phyloP scores from a whole-genome alignment of 2,113 vertebrate genomes.

The Ameiurus melas region DNA sequence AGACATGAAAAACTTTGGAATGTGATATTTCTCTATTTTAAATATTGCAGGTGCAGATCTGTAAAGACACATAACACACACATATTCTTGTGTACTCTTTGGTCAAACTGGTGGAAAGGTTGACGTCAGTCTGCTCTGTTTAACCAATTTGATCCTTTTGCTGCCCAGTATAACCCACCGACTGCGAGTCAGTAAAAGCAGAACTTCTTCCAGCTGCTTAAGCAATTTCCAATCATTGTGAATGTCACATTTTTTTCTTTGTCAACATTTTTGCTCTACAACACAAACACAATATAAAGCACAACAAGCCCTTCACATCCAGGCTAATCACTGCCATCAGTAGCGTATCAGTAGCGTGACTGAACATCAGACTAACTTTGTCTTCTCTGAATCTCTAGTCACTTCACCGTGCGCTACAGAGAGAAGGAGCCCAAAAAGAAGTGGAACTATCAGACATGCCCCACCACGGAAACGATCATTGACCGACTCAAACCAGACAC shows the following conservation, averaged over 20 bases:
- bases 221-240: background rate
- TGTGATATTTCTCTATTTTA: background rate
- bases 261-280: background rate
- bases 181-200: background rate
- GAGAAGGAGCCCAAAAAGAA: conserved; percentile 80
- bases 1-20: background rate
- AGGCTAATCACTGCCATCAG: no score
- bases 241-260: background rate
- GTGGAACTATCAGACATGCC: conserved; percentile 93
- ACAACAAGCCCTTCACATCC: background rate
- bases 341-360: background rate
- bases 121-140: conserved; percentile 42
- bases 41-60: conserved; percentile 12
- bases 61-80: background rate
- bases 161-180: background rate
- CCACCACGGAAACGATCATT: conserved; percentile 87
- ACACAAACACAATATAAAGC: background rate
- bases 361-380: background rate
- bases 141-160: conserved; percentile 1
- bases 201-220: background rate
- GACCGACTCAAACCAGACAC: conserved; percentile 89
- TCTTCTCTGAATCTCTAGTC: conserved; percentile 67
- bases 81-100: conserved; percentile 18
- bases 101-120: conserved; percentile 52
- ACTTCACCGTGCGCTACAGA: conserved; percentile 93